Conservation (phyloP, 2,113 vertebrate species). For the Speoplatyrhinus poulsoni region DNA sequence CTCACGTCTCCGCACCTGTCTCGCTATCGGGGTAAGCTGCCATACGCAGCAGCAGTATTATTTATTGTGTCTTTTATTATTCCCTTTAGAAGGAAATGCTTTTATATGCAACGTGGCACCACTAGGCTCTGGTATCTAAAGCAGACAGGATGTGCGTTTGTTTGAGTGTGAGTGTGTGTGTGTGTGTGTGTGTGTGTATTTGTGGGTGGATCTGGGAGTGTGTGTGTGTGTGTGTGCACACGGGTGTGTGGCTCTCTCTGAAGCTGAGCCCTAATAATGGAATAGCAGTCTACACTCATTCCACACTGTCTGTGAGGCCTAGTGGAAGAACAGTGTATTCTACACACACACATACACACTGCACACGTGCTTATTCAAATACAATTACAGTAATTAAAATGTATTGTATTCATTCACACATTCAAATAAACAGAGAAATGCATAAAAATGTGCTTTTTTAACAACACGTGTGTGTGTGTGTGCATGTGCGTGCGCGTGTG, state of each 20-base stretch:
- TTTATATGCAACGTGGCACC: constrained; percentile 23
- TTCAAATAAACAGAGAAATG: no score
- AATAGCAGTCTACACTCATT: constrained; percentile 53
- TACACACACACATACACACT: constrained; percentile 29
- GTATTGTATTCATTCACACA: no score
- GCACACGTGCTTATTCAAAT: no score
- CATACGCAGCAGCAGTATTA: constrained; percentile 8
- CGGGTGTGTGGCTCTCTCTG: no score
- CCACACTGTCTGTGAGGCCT: constrained; percentile 42
- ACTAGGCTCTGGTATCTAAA: constrained; percentile 46
- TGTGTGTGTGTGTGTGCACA: background rate
- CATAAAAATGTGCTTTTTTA: no score
- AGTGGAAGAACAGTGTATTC: constrained; percentile 56
- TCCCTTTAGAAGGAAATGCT: constrained; percentile 44
- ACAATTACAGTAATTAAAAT: no score
- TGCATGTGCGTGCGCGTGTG: no score
- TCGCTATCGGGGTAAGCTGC: constrained; percentile 41
- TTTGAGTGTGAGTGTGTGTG: no score
- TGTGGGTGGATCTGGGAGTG: background rate
- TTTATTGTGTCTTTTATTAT: constrained; percentile 34
- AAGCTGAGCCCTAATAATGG: constrained; percentile 24
- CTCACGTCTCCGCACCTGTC: constrained; percentile 1
- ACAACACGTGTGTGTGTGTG: no score
- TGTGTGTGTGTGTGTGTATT: no score
- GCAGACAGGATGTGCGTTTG: constrained; percentile 28